Evolutionary conservation across 2,888 invertebrate species (phyloP), one percentile per base, ranked within the genome.

Genomic region (Acronicta psi): DNA sequence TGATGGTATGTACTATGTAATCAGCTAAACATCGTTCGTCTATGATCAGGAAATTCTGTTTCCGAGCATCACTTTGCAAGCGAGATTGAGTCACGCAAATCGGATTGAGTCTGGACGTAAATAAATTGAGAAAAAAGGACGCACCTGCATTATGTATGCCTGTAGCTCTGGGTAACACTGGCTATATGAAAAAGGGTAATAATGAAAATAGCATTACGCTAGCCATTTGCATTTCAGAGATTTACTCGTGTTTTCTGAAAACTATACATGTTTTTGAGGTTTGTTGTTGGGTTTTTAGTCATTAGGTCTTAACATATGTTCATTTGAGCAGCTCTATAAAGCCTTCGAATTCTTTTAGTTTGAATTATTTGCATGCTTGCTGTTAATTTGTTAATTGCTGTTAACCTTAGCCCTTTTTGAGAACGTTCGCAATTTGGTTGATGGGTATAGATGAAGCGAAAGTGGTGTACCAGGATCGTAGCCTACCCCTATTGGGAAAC

Each of bases 61-160:
- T 43, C 46, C 51, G 44, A 18, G 42, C 16, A 44, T 61, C 41
- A 49, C 40, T 61, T 52, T 43, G n/a, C 42, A 17, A 7, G 40
- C 31, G 37, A 67, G 59, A 63, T 62, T 58, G 56, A 38, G 46
- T 40, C 47, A 36, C 23, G 42, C 25, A 63, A 62, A 74, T 62
- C 62, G 45, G 53, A 70, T 61, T 66, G 57, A 47, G 25, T 16
- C 36, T 34, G 51, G 46, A 59, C 43, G 45, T 49, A 55, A 50
- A 61, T 52, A 59, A 53, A 59, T 69, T 36, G 38, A 59, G 18
- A 45, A 53, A 53, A 68, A 59, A 47, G 47, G 34, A 40, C 31
- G 18, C 20, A 38, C 42, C 14, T 51, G 42, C 40, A 47, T 49
- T 51, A 17, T 53, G 14, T 16, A 36, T 34, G 16, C 31, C 18